Conservation (phyloP, 1,140 invertebrate species). For the Drepana arcuata region DNA sequence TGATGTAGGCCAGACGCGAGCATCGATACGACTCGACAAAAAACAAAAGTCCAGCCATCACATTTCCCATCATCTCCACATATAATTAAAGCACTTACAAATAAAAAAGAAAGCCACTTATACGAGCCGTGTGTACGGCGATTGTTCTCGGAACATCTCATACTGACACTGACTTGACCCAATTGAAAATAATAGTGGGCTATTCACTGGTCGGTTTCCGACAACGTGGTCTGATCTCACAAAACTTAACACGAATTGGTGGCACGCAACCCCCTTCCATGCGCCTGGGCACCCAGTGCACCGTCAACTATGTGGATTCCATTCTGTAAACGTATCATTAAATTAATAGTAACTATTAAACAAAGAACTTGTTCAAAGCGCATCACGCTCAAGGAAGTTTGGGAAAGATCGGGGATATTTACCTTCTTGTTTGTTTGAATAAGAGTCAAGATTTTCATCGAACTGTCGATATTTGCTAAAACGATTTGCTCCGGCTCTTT, state of each 20-base stretch:
- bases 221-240: conserved; percentile 40
- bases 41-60: conserved; percentile 27
- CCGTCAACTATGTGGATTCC: conserved; percentile 37
- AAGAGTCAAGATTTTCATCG: no score
- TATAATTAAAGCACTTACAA: conserved; percentile 48
- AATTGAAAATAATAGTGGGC: conserved; percentile 68
- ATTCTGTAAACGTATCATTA: conserved; percentile 50
- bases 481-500: no score
- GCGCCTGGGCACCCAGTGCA: no score
- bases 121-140: conserved; percentile 52
- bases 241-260: conserved; percentile 37
- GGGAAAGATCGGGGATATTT: no score
- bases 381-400: no score
- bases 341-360: conserved; percentile 48
- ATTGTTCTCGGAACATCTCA: conserved; percentile 60
- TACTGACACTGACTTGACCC: conserved; percentile 58
- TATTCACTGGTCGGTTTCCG: conserved; percentile 48
- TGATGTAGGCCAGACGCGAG: conserved; percentile 20
- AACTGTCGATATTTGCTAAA: no score
- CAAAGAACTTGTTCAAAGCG: conserved; percentile 26
- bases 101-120: conserved; percentile 56
- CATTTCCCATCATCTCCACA: conserved; percentile 35
- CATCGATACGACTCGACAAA: conserved; percentile 19
- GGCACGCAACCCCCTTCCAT: conserved; percentile 19
- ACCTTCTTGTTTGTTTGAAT: no score